phyloP scores from a whole-genome alignment of 2,888 invertebrate species.

The Smittia aterrima region DNA sequence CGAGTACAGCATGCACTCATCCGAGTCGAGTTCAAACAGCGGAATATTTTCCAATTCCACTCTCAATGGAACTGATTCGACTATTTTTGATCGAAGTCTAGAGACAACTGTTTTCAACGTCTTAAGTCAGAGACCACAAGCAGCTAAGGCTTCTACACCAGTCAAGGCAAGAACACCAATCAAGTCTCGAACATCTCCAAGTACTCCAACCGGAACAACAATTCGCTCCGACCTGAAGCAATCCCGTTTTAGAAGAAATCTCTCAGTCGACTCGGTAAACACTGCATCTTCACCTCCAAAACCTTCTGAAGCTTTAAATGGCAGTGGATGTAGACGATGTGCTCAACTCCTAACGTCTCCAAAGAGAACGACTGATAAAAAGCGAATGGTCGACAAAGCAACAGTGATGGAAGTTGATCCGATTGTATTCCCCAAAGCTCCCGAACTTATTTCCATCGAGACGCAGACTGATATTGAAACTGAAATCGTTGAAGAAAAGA shows the following conservation, averaged over 20 bases:
- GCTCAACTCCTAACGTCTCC: neutral
- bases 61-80: slow-evolving; percentile 33
- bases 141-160: neutral
- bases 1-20: slow-evolving; percentile 30
- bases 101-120: neutral
- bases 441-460: neutral
- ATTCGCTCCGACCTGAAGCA: neutral
- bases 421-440: neutral
- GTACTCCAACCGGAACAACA: slow-evolving; percentile 17
- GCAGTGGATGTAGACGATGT: neutral
- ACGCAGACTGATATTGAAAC: neutral
- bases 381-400: slow-evolving; percentile 26
- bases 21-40: slow-evolving; percentile 25
- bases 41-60: neutral
- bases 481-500: neutral
- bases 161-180: neutral
- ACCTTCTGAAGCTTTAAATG: neutral
- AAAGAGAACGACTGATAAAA: neutral
- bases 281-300: neutral
- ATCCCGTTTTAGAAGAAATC: slow-evolving; percentile 15
- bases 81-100: slow-evolving; percentile 22
- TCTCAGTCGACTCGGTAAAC: slow-evolving; percentile 12
- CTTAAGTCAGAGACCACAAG: neutral
- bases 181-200: slow-evolving; percentile 28
- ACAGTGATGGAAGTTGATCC: slow-evolving; percentile 30